phyloP scores from a whole-genome alignment of 2,113 vertebrate species.

The Ceyx cyanopectus region DNA sequence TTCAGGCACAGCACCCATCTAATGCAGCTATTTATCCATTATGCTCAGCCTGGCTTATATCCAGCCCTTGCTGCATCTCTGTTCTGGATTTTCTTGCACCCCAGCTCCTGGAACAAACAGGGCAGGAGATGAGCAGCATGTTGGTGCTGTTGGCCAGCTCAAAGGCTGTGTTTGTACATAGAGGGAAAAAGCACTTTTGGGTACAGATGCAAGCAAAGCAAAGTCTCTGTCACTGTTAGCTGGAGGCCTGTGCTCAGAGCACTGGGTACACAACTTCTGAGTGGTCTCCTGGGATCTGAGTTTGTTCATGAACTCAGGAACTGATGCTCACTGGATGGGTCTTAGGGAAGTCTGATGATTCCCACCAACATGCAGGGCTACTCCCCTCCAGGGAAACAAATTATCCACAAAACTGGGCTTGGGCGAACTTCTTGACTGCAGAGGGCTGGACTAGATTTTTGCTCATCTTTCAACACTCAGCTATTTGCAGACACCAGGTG shows the following conservation, averaged over 20 bases:
- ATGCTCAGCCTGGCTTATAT: neutral
- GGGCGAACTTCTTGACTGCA: neutral
- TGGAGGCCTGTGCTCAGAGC: neutral
- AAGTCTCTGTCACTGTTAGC: rapidly evolving
- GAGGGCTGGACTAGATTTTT: neutral
- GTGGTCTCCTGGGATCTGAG: neutral
- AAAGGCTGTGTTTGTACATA: neutral
- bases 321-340: neutral
- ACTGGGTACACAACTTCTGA: neutral
- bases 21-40: neutral
- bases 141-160: neutral
- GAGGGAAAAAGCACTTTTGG: neutral
- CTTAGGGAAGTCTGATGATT: neutral
- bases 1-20: neutral
- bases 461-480: neutral
- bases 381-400: neutral
- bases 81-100: neutral
- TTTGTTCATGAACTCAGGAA: neutral
- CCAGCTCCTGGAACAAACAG: neutral
- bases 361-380: too few species aligned
- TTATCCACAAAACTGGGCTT: neutral
- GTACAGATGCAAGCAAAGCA: neutral
- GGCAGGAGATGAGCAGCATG: neutral
- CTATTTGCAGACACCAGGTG: neutral
- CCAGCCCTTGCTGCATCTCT: neutral